phyloP scores from a whole-genome alignment of 2,797 vertebrate genomes.

The Esox lucius region DNA sequence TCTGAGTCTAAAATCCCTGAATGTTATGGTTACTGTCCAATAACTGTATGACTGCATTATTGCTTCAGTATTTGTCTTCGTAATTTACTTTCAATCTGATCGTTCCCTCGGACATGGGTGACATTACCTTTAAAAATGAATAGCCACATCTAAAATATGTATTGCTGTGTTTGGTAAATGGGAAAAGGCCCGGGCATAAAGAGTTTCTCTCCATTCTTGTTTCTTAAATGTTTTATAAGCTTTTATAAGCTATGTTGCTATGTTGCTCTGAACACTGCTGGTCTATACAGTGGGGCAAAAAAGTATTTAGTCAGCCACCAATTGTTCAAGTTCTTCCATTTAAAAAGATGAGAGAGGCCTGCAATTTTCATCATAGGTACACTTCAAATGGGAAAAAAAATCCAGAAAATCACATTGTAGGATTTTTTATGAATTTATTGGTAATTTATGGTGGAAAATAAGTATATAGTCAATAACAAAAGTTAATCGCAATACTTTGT shows the following conservation, averaged over 20 bases:
- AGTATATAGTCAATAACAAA: too few relatives aligned
- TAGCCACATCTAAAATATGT: constrained; percentile 17
- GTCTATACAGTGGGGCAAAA: too few relatives aligned
- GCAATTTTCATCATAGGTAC: too few relatives aligned
- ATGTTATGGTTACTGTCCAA: not conserved
- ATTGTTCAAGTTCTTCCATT: too few relatives aligned
- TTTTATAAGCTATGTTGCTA: constrained; percentile 40
- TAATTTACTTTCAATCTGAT: constrained; percentile 16
- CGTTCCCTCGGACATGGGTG: not conserved
- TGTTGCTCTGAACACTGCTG: constrained; percentile 29
- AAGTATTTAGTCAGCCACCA: too few relatives aligned
- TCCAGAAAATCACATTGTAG: too few relatives aligned
- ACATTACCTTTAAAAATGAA: constrained; percentile 14
- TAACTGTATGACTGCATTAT: not conserved
- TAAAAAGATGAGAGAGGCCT: too few relatives aligned
- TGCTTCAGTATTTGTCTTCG: constrained; percentile 2
- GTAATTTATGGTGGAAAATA: too few relatives aligned
- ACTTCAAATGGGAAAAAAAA: too few relatives aligned
- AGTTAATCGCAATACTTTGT: too few relatives aligned
- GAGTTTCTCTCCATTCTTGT: constrained; percentile 4
- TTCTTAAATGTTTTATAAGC: constrained; percentile 44
- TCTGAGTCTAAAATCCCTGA: not conserved
- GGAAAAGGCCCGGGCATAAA: not conserved
- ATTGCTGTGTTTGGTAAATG: constrained; percentile 20
- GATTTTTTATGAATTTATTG: too few relatives aligned